Evolutionary conservation across 2,888 invertebrate species (phyloP).

Genomic region (Aelia acuminata): DNA sequence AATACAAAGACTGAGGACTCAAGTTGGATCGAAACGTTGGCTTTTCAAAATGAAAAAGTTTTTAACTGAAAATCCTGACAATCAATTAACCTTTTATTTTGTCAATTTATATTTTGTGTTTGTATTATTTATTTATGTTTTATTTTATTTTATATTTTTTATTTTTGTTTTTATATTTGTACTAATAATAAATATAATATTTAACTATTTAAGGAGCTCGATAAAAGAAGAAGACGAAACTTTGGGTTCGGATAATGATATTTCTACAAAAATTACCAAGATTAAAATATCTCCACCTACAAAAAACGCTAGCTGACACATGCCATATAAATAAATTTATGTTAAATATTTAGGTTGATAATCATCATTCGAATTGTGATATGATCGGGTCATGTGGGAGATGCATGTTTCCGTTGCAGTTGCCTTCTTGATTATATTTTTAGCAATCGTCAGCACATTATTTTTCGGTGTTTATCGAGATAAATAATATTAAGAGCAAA

Average conservation of each 20-base stretch:
- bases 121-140: no score
- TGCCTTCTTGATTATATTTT: background rate
- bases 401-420: background rate
- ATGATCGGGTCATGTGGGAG: background rate
- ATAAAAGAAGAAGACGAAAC: conserved; percentile 76
- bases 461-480: background rate
- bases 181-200: background rate
- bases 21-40: no score
- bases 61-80: no score
- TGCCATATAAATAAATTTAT: background rate
- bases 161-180: background rate
- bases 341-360: background rate
- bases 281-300: background rate
- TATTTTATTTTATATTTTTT: no score
- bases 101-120: no score
- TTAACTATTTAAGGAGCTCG: conserved; percentile 70
- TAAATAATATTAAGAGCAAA: background rate
- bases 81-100: no score
- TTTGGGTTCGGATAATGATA: conserved; percentile 67
- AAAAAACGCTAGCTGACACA: conserved; percentile 17
- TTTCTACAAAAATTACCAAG: conserved; percentile 28
- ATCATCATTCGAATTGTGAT: background rate
- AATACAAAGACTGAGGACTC: no score
- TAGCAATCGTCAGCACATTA: background rate
- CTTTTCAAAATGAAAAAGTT: no score